These are phyloP conservation scores for Ageneiosus marmoratus DNA, from an alignment of 2,113 vertebrate genomes.

Conservation along the genomic window DNA sequence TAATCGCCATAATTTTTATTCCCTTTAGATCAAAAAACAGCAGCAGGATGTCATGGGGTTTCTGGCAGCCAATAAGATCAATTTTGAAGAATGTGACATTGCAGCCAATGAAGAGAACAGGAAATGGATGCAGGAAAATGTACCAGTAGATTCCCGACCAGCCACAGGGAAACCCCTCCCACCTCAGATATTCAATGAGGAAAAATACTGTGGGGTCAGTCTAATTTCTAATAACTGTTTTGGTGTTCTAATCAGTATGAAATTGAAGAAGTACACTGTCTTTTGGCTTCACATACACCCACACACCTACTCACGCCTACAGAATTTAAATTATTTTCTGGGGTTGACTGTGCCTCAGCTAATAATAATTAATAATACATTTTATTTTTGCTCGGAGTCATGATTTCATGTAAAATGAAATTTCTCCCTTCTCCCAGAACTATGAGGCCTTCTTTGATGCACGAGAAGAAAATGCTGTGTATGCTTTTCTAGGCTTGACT, in stretches of 20 bases:
- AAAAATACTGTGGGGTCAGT: conserved; percentile 91
- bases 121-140: conserved; percentile 96
- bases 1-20: background rate
- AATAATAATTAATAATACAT: background rate
- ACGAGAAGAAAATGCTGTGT: conserved; percentile 92
- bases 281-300: background rate
- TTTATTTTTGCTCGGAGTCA: background rate
- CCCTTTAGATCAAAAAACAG: conserved; percentile 92
- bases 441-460: conserved; percentile 95
- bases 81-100: conserved; percentile 93
- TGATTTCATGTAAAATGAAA: conserved; percentile 10
- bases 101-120: conserved; percentile 90
- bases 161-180: conserved; percentile 87
- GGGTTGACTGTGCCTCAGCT: background rate
- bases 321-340: background rate
- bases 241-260: background rate
- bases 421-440: conserved; percentile 73
- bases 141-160: conserved; percentile 85
- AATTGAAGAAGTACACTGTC: background rate
- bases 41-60: conserved; percentile 94
- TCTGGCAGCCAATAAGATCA: conserved; percentile 91
- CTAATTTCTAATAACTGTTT: background rate
- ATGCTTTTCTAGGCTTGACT: conserved; percentile 90
- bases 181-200: conserved; percentile 93
- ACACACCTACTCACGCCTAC: background rate